Evolutionary conservation across 2,113 vertebrate species (phyloP).

Genomic region (Gymnorhina tibicen): DNA sequence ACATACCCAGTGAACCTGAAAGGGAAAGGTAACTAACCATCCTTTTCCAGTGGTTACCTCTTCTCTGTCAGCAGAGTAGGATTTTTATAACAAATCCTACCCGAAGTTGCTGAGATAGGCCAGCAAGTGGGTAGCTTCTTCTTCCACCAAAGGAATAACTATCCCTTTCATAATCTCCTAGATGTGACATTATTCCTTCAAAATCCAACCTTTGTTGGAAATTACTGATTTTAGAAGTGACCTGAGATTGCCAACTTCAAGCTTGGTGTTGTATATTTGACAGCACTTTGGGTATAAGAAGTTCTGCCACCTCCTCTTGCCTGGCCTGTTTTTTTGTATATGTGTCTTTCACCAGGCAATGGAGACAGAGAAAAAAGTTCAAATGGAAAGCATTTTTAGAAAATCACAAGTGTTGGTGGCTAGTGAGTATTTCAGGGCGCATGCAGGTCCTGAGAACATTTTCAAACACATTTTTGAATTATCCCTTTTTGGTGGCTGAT

Average conservation of each 20-base stretch:
- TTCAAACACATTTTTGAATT: neutral
- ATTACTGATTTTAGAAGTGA: neutral
- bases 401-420: neutral
- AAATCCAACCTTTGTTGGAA: neutral
- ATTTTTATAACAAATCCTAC: neutral
- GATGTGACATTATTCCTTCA: neutral
- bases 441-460: neutral
- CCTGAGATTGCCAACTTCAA: neutral
- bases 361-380: neutral
- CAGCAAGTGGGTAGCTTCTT: neutral
- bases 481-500: neutral
- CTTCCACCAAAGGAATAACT: neutral
- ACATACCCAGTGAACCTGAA: constrained; percentile 8
- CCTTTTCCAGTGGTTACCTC: neutral
- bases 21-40: neutral
- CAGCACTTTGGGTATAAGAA: neutral
- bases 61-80: neutral
- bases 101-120: neutral
- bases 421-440: neutral
- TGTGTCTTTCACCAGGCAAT: neutral
- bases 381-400: neutral
- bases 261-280: neutral
- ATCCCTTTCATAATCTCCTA: neutral
- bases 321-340: neutral
- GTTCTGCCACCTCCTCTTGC: neutral